Percentiles rank a stretch among this genome's conserved stretches.
phyloP scores from a whole-genome alignment of 1,140 invertebrate species.

The Chrysoperla carnea region DNA sequence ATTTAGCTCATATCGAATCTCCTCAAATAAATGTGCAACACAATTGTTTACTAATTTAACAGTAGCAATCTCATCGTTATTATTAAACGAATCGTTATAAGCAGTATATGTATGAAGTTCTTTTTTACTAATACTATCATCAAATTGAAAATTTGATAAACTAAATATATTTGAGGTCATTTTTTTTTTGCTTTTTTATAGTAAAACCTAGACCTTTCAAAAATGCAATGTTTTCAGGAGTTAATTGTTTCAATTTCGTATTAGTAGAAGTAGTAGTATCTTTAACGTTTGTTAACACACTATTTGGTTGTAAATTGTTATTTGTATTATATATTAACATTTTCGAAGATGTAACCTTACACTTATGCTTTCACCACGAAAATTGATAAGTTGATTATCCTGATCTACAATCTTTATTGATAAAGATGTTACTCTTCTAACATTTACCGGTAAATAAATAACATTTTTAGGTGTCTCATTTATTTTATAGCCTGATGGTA shows the following conservation, averaged over 20 bases:
- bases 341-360: conserved; percentile 4
- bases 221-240: conserved; percentile 8
- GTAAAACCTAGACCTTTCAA: conserved; percentile 10
- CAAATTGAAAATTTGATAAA: too few species aligned
- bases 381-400: conserved; percentile 13
- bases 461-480: conserved; percentile 13
- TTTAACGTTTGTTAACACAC: too few species aligned
- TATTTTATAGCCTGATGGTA: conserved; percentile 13
- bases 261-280: too few species aligned
- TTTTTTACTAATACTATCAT: conserved; percentile 16
- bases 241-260: too few species aligned
- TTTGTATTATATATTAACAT: neutral
- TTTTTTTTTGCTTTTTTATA: too few species aligned
- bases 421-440: conserved; percentile 8
- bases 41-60: conserved; percentile 3
- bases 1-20: conserved; percentile 14
- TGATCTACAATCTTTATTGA: conserved; percentile 11
- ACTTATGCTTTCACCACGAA: conserved; percentile 13
- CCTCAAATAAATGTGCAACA: conserved; percentile 13
- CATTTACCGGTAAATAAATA: conserved; percentile 17
- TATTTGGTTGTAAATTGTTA: neutral
- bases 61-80: too few species aligned
- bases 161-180: too few species aligned
- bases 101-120: conserved; percentile 16
- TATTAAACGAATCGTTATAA: too few species aligned